Conservation (phyloP, 2,113 vertebrate genomes). For the Gobio gobio region DNA sequence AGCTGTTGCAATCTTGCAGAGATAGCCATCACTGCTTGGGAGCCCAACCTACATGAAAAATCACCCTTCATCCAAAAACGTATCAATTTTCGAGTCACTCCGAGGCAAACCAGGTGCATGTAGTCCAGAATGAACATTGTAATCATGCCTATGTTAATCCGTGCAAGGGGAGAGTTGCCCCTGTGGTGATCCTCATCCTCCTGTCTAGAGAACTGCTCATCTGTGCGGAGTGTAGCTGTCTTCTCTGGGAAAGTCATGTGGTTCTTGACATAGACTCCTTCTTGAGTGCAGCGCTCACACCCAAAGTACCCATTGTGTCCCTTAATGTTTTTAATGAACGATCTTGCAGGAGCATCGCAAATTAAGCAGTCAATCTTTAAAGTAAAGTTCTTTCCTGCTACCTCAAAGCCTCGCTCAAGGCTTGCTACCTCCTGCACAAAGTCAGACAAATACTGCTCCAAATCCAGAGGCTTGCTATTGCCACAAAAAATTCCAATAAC, state of each 20-base stretch:
- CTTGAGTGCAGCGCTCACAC: constrained; percentile 21
- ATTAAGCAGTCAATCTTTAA: constrained; percentile 24
- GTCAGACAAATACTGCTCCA: too few species aligned
- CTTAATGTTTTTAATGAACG: constrained; percentile 34
- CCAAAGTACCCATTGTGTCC: constrained; percentile 33
- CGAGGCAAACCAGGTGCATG: constrained; percentile 31
- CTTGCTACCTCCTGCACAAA: background rate
- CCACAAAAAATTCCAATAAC: too few species aligned
- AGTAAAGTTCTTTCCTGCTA: constrained; percentile 4
- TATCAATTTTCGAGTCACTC: too few species aligned
- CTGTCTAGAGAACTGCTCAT: too few species aligned
- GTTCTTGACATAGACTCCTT: constrained; percentile 30
- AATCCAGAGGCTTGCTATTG: too few species aligned
- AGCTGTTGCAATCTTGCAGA: constrained; percentile 2
- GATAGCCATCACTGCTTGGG: background rate
- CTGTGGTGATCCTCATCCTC: too few species aligned
- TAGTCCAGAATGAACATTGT: constrained; percentile 19
- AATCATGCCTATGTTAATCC: too few species aligned
- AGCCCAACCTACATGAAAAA: constrained; percentile 23
- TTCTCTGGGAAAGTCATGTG: constrained; percentile 27
- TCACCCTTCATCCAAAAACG: too few species aligned
- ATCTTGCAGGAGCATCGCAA: constrained; percentile 33
- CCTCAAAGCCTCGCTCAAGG: constrained; percentile 6
- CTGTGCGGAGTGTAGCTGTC: background rate
- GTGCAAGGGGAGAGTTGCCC: too few species aligned